These are phyloP conservation scores for Eutrigla gurnardus DNA, from an alignment of 2,797 vertebrate species.

Conservation along the genomic window DNA sequence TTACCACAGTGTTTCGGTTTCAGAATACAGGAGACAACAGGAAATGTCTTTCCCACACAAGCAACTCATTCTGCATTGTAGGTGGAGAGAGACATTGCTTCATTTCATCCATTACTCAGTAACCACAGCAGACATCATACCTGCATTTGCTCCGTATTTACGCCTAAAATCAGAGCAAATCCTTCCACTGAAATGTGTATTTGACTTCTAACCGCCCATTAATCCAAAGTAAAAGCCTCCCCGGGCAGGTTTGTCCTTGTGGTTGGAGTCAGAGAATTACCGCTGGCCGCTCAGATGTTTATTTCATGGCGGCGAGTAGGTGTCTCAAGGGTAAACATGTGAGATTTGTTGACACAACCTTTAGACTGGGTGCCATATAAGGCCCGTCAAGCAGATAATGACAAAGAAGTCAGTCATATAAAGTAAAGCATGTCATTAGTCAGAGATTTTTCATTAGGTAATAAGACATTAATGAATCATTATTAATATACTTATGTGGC, in stretches of 20 bases:
- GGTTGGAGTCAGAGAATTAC: conserved; percentile 49
- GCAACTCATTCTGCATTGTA: neutral
- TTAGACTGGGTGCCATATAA: conserved; percentile 38
- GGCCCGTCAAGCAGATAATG: conserved; percentile 26
- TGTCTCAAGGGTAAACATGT: conserved; percentile 46
- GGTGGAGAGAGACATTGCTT: neutral
- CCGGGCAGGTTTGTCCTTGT: conserved; percentile 7
- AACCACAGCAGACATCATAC: neutral
- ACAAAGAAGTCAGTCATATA: conserved; percentile 20
- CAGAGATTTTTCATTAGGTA: conserved; percentile 3
- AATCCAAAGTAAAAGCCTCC: conserved; percentile 22
- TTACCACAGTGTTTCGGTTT: conserved; percentile 18
- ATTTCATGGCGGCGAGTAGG: conserved; percentile 38
- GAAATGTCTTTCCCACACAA: conserved; percentile 35
- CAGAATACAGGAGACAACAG: conserved; percentile 17
- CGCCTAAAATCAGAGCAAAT: conserved; percentile 5
- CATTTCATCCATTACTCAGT: neutral
- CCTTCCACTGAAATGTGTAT: neutral
- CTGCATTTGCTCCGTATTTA: conserved; percentile 1
- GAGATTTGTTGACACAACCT: conserved; percentile 60
- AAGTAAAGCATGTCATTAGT: neutral
- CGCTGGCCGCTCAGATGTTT: conserved; percentile 53
- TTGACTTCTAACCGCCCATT: conserved; percentile 17
- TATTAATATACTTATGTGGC: neutral
- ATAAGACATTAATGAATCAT: conserved; percentile 1